These are phyloP conservation scores for Entomyzon cyanotis DNA, from an alignment of 2,113 vertebrate species.

Conservation along the genomic window DNA sequence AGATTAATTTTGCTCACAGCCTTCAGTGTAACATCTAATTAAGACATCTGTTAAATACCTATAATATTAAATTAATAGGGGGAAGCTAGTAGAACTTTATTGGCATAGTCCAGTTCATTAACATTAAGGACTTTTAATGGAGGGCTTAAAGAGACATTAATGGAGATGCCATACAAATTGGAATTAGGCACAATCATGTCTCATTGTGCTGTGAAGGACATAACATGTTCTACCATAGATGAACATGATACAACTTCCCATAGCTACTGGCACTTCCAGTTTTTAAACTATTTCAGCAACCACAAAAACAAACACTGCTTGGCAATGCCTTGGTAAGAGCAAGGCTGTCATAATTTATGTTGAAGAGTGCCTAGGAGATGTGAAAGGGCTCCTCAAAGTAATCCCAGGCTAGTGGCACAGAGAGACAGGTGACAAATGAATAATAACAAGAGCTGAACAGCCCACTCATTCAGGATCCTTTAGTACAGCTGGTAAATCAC, in stretches of 20 bases:
- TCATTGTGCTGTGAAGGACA: constrained; percentile 68
- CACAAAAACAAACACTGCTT: background rate
- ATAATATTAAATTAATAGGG: constrained; percentile 76
- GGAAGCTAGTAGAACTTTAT: constrained; percentile 69
- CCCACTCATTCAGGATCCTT: background rate
- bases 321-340: background rate
- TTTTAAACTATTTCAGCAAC: background rate
- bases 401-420: background rate
- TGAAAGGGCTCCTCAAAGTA: background rate
- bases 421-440: background rate
- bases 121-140: constrained; percentile 69
- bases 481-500: background rate
- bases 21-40: constrained; percentile 71
- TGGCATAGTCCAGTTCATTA: constrained; percentile 76
- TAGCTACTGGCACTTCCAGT: background rate
- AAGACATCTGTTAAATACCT: constrained; percentile 77
- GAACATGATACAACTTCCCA: background rate
- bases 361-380: background rate
- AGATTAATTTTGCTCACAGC: constrained; percentile 62
- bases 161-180: constrained; percentile 64
- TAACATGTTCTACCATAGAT: background rate
- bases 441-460: background rate
- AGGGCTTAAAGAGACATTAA: constrained; percentile 71
- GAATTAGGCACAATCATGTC: constrained; percentile 63
- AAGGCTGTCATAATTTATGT: background rate